Percentiles rank a stretch among this genome's conserved stretches.
Conservation (phyloP, 1,140 invertebrate species). For the Tachypleus tridentatus region DNA sequence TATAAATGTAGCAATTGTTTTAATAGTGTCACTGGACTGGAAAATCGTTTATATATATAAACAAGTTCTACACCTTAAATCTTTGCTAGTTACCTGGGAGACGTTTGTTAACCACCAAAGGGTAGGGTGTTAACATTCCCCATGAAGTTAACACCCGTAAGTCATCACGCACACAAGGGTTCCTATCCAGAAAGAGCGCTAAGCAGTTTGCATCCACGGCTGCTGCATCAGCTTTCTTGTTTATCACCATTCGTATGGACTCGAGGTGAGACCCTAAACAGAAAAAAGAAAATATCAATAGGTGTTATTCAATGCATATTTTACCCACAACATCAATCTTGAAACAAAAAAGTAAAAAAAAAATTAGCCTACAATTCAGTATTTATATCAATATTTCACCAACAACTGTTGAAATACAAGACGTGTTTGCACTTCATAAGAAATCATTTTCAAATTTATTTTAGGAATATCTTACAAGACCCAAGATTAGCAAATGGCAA, state of each 20-base stretch:
- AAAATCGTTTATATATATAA: conserved; percentile 1
- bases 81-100: conserved; percentile 36
- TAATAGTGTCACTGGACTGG: conserved; percentile 3
- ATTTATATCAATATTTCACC: too few species aligned
- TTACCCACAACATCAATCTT: too few species aligned
- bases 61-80: neutral
- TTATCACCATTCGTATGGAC: conserved; percentile 46
- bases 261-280: conserved; percentile 43
- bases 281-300: conserved; percentile 24
- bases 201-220: conserved; percentile 48
- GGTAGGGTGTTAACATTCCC: conserved; percentile 47
- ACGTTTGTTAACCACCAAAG: conserved; percentile 43
- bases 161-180: conserved; percentile 44
- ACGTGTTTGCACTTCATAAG: too few species aligned
- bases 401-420: too few species aligned
- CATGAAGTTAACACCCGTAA: conserved; percentile 44
- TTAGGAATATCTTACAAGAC: too few species aligned
- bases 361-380: too few species aligned
- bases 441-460: too few species aligned
- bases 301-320: too few species aligned
- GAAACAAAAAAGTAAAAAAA: too few species aligned
- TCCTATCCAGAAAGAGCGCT: conserved; percentile 40
- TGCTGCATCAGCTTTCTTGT: conserved; percentile 46
- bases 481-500: too few species aligned
- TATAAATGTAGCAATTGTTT: conserved; percentile 13